phyloP scores from a whole-genome alignment of 2,797 vertebrate species.

The Centropyge bicolor region DNA sequence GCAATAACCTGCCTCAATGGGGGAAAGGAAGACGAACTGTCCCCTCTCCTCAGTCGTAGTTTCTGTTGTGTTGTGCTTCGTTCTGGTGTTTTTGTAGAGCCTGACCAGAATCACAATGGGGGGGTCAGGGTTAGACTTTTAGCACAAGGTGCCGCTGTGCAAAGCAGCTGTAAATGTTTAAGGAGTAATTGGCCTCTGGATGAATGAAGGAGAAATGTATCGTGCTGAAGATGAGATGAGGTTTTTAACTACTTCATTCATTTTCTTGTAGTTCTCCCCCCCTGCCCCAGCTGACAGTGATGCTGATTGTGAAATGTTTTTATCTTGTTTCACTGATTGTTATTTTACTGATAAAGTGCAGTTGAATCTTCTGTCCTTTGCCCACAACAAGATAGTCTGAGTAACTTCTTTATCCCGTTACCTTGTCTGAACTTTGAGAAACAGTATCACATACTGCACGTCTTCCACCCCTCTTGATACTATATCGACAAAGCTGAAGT shows the following conservation, averaged over 20 bases:
- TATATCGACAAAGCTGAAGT: too few relatives aligned
- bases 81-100: slow-evolving; percentile 1
- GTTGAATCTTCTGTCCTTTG: too few relatives aligned
- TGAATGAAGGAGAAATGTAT: slow-evolving; percentile 27
- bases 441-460: too few relatives aligned
- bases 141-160: not conserved
- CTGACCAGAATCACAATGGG: slow-evolving; percentile 9
- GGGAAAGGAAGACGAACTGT: not conserved
- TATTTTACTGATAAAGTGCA: too few relatives aligned
- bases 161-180: not conserved
- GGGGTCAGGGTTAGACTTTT: not conserved
- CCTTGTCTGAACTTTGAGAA: too few relatives aligned
- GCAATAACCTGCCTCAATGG: not conserved
- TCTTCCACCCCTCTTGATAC: too few relatives aligned
- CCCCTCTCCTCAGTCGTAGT: too few relatives aligned
- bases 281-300: too few relatives aligned
- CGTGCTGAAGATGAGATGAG: not conserved
- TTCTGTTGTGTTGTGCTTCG: not conserved
- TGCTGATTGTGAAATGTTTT: too few relatives aligned
- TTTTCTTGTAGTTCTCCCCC: not conserved
- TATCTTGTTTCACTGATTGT: too few relatives aligned
- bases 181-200: slow-evolving; percentile 6
- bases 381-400: too few relatives aligned
- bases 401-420: too few relatives aligned
- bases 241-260: slow-evolving; percentile 28